Evolutionary conservation across 2,797 vertebrate species (phyloP).

Genomic region (Pantherophis alleghaniensis): DNA sequence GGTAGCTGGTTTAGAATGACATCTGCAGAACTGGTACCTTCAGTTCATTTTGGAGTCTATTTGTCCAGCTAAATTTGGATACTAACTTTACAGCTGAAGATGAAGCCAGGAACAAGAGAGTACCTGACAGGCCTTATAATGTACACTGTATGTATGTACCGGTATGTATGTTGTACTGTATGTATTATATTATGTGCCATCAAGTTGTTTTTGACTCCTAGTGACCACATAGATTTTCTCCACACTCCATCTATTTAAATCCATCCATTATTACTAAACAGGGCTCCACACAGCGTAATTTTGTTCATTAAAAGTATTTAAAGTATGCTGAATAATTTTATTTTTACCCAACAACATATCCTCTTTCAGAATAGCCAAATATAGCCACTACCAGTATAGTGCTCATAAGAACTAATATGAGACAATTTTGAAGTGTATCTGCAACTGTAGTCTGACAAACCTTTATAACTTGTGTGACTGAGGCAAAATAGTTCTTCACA

Average conservation of each 20-base stretch:
- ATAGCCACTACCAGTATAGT: background rate
- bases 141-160: background rate
- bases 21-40: conserved; percentile 20
- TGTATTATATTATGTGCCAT: background rate
- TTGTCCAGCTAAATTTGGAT: conserved; percentile 31
- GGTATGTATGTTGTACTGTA: background rate
- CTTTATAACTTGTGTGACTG: background rate
- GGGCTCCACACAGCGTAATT: background rate
- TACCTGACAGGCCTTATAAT: conserved; percentile 10
- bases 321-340: background rate
- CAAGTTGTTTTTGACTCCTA: background rate
- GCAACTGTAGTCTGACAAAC: background rate
- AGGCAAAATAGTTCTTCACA: background rate
- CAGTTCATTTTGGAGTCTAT: conserved; percentile 34
- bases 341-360: background rate
- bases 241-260: background rate
- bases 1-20: background rate
- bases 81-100: background rate
- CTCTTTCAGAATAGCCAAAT: background rate
- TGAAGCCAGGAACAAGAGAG: background rate
- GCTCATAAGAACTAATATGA: background rate
- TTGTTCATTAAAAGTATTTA: background rate
- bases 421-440: background rate
- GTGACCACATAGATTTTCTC: background rate
- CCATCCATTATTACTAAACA: background rate